Conservation (phyloP, 23 tunicate genomes). For the Oikopleura dioica region DNA sequence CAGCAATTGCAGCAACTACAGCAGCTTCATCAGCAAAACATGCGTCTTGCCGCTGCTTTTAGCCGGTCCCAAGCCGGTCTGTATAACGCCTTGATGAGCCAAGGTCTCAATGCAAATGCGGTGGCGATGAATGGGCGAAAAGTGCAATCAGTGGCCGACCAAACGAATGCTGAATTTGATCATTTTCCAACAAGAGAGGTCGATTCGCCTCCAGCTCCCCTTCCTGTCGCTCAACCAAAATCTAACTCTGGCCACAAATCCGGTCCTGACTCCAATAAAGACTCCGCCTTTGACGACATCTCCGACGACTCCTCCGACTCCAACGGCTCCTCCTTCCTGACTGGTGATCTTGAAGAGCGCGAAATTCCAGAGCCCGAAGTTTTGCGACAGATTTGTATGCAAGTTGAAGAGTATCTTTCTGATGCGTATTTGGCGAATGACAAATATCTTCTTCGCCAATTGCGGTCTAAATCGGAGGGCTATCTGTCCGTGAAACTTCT, state of each 20-base stretch:
- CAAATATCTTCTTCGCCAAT: neutral
- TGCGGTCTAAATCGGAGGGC: conserved; percentile 7
- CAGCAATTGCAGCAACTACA: conserved; percentile 10
- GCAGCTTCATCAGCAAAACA: neutral
- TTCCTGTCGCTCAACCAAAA: neutral
- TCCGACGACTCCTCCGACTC: conserved; percentile 1
- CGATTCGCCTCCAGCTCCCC: neutral
- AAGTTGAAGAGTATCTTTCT: conserved; percentile 3
- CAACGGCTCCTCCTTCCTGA: neutral
- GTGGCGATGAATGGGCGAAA: too few relatives aligned
- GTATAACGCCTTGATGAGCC: neutral
- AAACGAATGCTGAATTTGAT: conserved; percentile 5
- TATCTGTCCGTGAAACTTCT: neutral
- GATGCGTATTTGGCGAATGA: conserved; percentile 8
- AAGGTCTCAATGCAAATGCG: neutral
- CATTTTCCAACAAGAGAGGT: conserved; percentile 8
- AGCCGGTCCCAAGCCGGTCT: neutral
- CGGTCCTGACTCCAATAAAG: neutral
- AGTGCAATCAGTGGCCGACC: neutral
- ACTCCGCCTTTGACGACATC: neutral
- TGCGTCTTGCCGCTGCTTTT: conserved; percentile 1
- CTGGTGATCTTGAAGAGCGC: neutral
- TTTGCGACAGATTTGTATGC: neutral
- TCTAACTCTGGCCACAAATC: too few relatives aligned
- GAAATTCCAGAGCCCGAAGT: neutral